Base-by-base conservation (phyloP, 1,140 invertebrate species). In the Euura saliciscinereae region DNA sequence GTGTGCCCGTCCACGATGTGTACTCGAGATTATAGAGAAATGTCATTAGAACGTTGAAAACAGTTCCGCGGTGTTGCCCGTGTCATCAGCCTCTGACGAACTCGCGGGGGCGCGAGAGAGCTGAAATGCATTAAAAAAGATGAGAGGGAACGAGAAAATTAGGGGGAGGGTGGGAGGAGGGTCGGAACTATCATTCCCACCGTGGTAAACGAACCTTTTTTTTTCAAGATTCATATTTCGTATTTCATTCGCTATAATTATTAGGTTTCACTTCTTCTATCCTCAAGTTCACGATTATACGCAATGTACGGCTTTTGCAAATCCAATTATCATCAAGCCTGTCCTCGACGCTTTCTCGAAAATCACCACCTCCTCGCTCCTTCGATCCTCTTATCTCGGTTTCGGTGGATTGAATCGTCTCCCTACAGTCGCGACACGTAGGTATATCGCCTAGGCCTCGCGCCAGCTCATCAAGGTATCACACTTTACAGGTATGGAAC, bases 1-100 rank as follows among this genome's bases (percentile, higher is more conserved):
- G 28, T 28, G 28, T 28, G 28, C 28, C 28, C 28, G 28, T 28
- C 51, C 51, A 6, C 51, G 51, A 59, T 59, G 51, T 59, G 51
- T 59, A 59, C 51, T 59, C 51, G 51, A 59, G 51, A 59, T 59
- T 59, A 59, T 59, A 59, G 51, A 59, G 51, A 59, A 59, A 59
- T 59, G 51, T 59, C 51, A 59, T 59, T 59, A 59, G 51, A 59
- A 59, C 51, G 51, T 59, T 59, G 51, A 59, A 59, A 59, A 59
- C 51, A 59, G 51, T 59, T 59, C 51, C 51, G 51, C 51, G 8
- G 51, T 59, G 5, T n/a, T 11, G 51, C 51, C 51, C 6, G 51
- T 59, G 51, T 59, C 51, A 59, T 59, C 51, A 59, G 51, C 51
- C 3, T 59, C 8, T n/a, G 51, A 59, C 10, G 8, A 28, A 28